Conservation (phyloP, 2,113 vertebrate genomes). For the Tupaia chinensis region DNA sequence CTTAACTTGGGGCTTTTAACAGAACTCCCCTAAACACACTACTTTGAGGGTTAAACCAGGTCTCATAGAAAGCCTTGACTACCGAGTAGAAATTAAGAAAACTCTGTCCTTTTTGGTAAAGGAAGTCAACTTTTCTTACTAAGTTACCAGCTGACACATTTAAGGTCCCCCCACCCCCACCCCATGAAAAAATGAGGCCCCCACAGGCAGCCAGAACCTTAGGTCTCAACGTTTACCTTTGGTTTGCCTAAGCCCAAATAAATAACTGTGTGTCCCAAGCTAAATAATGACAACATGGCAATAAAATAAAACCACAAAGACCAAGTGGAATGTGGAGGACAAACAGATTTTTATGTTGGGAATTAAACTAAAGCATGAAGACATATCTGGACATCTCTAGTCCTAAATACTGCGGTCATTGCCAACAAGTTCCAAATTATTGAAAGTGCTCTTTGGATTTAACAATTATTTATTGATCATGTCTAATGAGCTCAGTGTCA, state of each 20-base stretch:
- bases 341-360: constrained; percentile 23
- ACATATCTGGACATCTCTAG: background rate
- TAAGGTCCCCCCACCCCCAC: background rate
- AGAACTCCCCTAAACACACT: background rate
- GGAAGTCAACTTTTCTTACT: background rate
- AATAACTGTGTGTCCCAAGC: background rate
- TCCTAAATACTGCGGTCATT: background rate
- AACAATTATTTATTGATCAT: background rate
- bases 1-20: background rate
- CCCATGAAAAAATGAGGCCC: background rate
- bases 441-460: background rate
- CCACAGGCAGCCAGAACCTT: background rate
- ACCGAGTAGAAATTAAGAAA: background rate
- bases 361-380: background rate
- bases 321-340: constrained; percentile 43
- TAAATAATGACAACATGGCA: constrained; percentile 32
- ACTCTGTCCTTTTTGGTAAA: background rate
- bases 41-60: background rate
- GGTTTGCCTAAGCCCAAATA: constrained; percentile 35
- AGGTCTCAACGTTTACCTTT: constrained; percentile 36
- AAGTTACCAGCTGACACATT: constrained; percentile 22
- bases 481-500: background rate
- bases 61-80: background rate
- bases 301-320: constrained; percentile 57
- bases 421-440: background rate